Base-by-base conservation (phyloP, 2,888 invertebrate genomes). In the Amiota mariae region DNA sequence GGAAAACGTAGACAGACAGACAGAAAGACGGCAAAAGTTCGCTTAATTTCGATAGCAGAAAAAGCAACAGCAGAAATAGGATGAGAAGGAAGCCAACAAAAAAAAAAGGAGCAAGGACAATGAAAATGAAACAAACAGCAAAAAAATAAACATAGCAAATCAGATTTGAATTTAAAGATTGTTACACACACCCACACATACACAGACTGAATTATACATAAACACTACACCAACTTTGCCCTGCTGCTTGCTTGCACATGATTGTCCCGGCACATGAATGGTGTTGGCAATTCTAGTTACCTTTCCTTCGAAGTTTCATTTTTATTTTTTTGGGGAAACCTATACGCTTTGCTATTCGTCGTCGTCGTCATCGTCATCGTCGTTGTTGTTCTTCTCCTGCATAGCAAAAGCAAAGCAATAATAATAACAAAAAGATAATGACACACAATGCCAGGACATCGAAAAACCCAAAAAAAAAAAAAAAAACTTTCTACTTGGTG, bases 141-240 rank as follows among this genome's bases (percentile, higher is more conserved):
- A 68, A 68, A 71, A 72, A 70, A 75, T 76, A 74, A 77, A 80
- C 77, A 75, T 74, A 72, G 79, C 76, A 81, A 86, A 85, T 84
- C 81, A 86, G 87, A 86, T 87, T 87, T 86, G 87, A 87, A 87
- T 86, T 86, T 82, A 82, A 82, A 86, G 88, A 87, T 87, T 87
- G 84, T n/a, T n/a, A n/a, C n/a, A n/a, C 24, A 1, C 24, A 1
- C 24, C 67, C 49, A 68, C 13, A 47, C 13, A 36, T 12, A 63
- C 36, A n/a, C 13, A 36, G 2, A 36, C 36, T 36, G 36, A 36
- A 36, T 6, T 6, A 36, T 36, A 36, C 36, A 36, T 36, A 36
- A 36, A 36, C 63, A 24, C 63, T 20, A 36, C 63, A 24, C 63
- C 59, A 11, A 36, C n/a, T 36, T 46, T 13, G n/a, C 12, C 12